Percentiles rank a stretch among this genome's conserved stretches.
Evolutionary conservation across 2,113 vertebrate species (phyloP).

Genomic region (Candoia aspera): DNA sequence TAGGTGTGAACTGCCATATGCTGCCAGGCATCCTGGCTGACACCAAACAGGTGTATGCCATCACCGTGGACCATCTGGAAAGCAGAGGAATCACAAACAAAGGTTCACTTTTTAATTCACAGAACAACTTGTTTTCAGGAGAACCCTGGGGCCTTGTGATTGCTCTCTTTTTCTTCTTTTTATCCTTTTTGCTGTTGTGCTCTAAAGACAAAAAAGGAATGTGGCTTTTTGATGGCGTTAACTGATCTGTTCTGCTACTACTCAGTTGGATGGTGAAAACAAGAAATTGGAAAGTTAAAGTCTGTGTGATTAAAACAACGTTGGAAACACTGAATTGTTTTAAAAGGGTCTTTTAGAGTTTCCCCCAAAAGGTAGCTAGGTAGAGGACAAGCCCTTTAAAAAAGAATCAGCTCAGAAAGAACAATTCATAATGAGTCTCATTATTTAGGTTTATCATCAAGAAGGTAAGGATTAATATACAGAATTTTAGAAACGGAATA

Average conservation of each 20-base stretch:
- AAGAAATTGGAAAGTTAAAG: not conserved
- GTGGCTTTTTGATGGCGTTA: not conserved
- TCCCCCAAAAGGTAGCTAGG: not conserved
- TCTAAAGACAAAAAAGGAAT: not conserved
- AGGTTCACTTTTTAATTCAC: conserved; percentile 54
- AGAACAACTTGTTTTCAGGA: conserved; percentile 44
- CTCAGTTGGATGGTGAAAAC: not conserved
- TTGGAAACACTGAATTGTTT: not conserved
- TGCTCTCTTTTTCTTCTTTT: conserved; percentile 4
- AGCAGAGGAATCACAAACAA: conserved; percentile 52
- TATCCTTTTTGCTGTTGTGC: not conserved
- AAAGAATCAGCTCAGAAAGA: not conserved
- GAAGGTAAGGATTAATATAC: not conserved
- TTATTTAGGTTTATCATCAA: not conserved
- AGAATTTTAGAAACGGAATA: not conserved
- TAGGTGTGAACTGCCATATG: conserved; percentile 75
- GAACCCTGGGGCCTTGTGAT: not conserved
- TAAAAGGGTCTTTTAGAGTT: not conserved
- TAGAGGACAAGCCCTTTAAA: not conserved
- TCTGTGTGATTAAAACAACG: not conserved
- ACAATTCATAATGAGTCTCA: not conserved
- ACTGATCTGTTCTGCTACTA: not conserved
- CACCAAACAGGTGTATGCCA: conserved; percentile 74
- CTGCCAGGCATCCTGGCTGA: conserved; percentile 70
- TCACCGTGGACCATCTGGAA: conserved; percentile 73